Conservation (phyloP, 2,113 vertebrate species). For the Pollimyrus isidori region DNA sequence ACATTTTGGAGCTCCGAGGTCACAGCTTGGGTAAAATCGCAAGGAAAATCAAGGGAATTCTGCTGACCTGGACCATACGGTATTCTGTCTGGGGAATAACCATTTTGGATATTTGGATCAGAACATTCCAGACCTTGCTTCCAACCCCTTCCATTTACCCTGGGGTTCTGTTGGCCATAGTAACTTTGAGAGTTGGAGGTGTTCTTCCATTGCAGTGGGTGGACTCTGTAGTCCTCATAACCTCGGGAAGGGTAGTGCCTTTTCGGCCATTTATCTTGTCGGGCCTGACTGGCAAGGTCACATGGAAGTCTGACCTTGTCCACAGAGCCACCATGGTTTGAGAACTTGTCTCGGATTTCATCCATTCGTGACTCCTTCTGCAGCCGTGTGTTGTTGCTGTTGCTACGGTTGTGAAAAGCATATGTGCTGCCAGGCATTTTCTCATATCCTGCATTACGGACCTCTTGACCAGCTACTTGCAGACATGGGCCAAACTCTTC, state of each 20-base stretch:
- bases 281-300: slow-evolving; percentile 1
- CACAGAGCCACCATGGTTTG: slow-evolving; percentile 15
- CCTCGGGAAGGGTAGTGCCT: slow-evolving; percentile 26
- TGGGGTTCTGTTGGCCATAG: slow-evolving; percentile 20
- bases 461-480: neutral
- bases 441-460: neutral
- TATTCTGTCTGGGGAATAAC: slow-evolving; percentile 21
- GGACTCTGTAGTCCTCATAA: slow-evolving; percentile 14
- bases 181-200: neutral
- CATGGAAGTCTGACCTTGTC: slow-evolving; percentile 16
- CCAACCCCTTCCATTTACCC: slow-evolving; percentile 28
- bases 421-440: neutral
- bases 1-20: slow-evolving; percentile 20
- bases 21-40: slow-evolving; percentile 30
- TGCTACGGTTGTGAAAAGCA: slow-evolving; percentile 17
- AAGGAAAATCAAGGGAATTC: slow-evolving; percentile 28
- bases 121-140: slow-evolving; percentile 21
- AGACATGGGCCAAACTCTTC: slow-evolving; percentile 10
- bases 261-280: slow-evolving; percentile 33
- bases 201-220: slow-evolving; percentile 16
- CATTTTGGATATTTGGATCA: slow-evolving; percentile 11
- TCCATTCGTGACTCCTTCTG: slow-evolving; percentile 30
- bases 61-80: slow-evolving; percentile 23
- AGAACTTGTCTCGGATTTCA: slow-evolving; percentile 25
- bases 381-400: neutral